Percentiles rank a stretch among this genome's conserved stretches.
These are phyloP conservation scores for Podiceps cristatus DNA, from an alignment of 2,113 vertebrate genomes.

Conservation along the genomic window DNA sequence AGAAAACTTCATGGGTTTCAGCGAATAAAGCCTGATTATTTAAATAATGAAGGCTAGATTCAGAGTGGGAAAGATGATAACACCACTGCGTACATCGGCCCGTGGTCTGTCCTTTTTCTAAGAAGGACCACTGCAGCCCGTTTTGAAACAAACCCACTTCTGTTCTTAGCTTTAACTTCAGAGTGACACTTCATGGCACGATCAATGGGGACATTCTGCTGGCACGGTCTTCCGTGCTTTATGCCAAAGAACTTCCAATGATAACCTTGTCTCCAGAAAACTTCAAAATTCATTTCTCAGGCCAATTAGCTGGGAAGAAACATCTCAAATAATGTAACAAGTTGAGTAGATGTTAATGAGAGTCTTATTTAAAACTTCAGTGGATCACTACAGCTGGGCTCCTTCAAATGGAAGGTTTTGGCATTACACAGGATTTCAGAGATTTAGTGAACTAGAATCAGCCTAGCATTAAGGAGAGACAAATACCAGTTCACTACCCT, in stretches of 20 bases:
- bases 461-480: neutral
- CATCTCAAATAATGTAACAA: neutral
- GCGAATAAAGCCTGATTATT: neutral
- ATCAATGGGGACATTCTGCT: neutral
- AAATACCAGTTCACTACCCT: neutral
- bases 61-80: neutral
- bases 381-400: neutral
- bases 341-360: neutral
- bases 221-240: neutral
- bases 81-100: neutral
- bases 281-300: neutral
- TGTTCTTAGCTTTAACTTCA: neutral
- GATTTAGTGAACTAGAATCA: neutral
- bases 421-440: neutral
- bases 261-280: neutral
- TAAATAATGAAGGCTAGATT: neutral
- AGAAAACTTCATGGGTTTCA: neutral
- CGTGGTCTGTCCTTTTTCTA: neutral
- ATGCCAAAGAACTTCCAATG: neutral
- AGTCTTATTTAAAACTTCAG: neutral
- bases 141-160: neutral
- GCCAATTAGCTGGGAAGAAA: neutral
- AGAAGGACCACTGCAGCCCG: neutral
- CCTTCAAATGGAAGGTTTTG: neutral
- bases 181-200: neutral